Base-by-base conservation (phyloP, 1,140 invertebrate species). In the Pristionchus pacificus region DNA sequence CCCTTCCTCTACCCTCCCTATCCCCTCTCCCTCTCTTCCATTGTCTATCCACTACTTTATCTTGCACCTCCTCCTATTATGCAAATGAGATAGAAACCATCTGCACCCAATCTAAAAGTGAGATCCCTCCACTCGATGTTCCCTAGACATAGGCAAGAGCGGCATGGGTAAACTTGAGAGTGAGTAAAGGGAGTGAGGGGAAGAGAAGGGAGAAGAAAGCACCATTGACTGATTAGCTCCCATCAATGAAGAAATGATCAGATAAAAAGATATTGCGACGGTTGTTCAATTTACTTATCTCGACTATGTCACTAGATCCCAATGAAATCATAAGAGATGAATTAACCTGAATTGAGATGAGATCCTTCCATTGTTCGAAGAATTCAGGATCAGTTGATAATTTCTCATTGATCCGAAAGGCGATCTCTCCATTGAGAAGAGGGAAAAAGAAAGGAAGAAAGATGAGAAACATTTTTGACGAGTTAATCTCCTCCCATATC, bases 321-420 rank as follows among this genome's bases (percentile, higher is more conserved):
- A 62, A 30, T 30, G 27, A 28, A 0, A 30, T 62, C 60, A 0
- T 14, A n/a, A 60, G 25, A 25, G 10, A 25, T 60, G n/a, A 63
- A 2, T 2, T 0, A 2, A 72, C 70, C 70, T 72, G 70, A 6
- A 72, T 33, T 3, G 60, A 27, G 24, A 72, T 61, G 29, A 72
- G 33, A 6, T 72, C 70, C 62, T 65, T 72, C 70, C 70, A 72
- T 19, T 57, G 30, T 38, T 72, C 55, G 28, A 65, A 72, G 64
- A 72, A 72, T 3, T 72, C 63, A 19, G 28, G 33, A 60, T 72
- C 70, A 1, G 64, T 72, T 25, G 70, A 65, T 25, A 72, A 28
- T 30, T 67, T 72, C n/a, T 72, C 63, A 24, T 72, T 64, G 27
- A 59, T 72, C 25, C 62, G 57, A 2, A 61, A 55, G 6, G 6